These are phyloP conservation scores for Rattus norvegicus DNA, from an alignment of 2,113 vertebrate genomes.

Conservation along the genomic window GRCr8 NC_086026.1:59054501-59055000, in stretches of 20 bases:
- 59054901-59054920: slow-evolving; percentile 57
- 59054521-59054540: not conserved
- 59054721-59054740: slow-evolving; percentile 36
- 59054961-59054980: slow-evolving; percentile 49
- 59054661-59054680: slow-evolving; percentile 47
- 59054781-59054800: slow-evolving; percentile 11
- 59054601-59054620: not conserved
- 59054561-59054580: not conserved
- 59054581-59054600: not conserved
- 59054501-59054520: not conserved
- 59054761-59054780: not conserved
- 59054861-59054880: slow-evolving; percentile 71
- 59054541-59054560: not conserved
- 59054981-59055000: slow-evolving; percentile 53
- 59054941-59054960: slow-evolving; percentile 37
- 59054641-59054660: not conserved
- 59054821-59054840: slow-evolving; percentile 46
- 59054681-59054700: not conserved
- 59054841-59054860: slow-evolving; percentile 24
- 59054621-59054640: not conserved
- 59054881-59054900: slow-evolving; percentile 67
- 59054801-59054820: slow-evolving; percentile 1
- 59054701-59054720: not conserved
- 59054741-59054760: not conserved
- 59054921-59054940: slow-evolving; percentile 63